Evolutionary conservation across 2,797 vertebrate species (phyloP).

Genomic region (Atherinosoma microstoma): DNA sequence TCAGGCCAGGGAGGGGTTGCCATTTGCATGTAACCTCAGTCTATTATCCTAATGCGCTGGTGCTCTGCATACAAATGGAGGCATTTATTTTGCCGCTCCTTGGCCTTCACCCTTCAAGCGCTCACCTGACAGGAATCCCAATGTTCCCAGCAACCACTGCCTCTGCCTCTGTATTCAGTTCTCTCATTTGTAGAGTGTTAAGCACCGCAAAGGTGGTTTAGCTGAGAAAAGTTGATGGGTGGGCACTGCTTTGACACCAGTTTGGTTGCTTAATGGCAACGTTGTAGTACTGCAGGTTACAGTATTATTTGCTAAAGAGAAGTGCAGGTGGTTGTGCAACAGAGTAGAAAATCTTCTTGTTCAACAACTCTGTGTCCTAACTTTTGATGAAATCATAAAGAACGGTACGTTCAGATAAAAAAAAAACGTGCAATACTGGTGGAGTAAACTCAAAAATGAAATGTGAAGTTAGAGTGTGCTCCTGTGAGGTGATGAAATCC

Average conservation of each 20-base stretch:
- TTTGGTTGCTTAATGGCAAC: conserved; percentile 57
- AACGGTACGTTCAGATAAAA: conserved; percentile 55
- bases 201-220: conserved; percentile 28
- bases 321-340: conserved; percentile 66
- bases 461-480: conserved; percentile 31
- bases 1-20: conserved; percentile 70
- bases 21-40: conserved; percentile 87
- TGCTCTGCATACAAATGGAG: conserved; percentile 86
- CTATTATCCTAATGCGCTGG: conserved; percentile 80
- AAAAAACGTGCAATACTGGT: conserved; percentile 22
- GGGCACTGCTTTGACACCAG: conserved; percentile 53
- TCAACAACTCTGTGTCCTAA: conserved; percentile 66
- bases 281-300: conserved; percentile 47
- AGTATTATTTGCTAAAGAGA: conserved; percentile 48
- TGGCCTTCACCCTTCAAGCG: conserved; percentile 77
- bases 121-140: conserved; percentile 84
- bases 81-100: conserved; percentile 80
- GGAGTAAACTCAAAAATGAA: conserved; percentile 25
- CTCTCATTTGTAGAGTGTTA: conserved; percentile 71
- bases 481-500: conserved; percentile 61
- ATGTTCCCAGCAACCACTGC: conserved; percentile 63
- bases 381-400: conserved; percentile 50
- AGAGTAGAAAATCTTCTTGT: conserved; percentile 40
- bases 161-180: conserved; percentile 63
- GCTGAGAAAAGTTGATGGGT: conserved; percentile 45